Evolutionary conservation across 2,888 invertebrate species (phyloP), one percentile per base, ranked within the genome.

Genomic region (Artemia sp.): DNA sequence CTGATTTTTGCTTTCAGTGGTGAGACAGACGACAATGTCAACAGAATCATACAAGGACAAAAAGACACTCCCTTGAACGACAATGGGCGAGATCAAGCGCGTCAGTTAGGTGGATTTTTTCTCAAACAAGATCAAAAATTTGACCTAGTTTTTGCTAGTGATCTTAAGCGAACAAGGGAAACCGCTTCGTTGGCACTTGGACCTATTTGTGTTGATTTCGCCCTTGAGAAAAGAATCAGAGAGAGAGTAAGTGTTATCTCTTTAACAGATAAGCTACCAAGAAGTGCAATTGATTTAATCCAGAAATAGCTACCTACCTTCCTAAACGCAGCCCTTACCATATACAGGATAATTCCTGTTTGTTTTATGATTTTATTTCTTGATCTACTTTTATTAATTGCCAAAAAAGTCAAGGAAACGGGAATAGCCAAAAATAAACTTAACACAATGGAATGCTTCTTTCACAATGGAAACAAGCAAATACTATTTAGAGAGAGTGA

Each of bases 11-110:
- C 24, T 58, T 58, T 58, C 64, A 58, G 64, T 58, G 64, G 64
- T n/a, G 64, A 58, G 24, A 58, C 64, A 10, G 64, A 58, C n/a
- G 64, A 58, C 64, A 58, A 58, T 58, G 64, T 58, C 8, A 58
- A 58, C 64, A n/a, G 64, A 58, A 58, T 58, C 64, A 58, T 58
- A 58, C 64, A 58, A 58, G 64, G 64, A 58, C 64, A 58, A 58
- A 58, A 58, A 58, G 64, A 58, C 24, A 58, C 64, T n/a, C 64
- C 64, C 24, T 24, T 58, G 64, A 58, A 58, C 24, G 64, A 58
- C 14, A 58, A 58, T 58, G 64, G 64, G 1, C 64, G 64, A 2
- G 64, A 58, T n/a, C 64, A 58, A 24, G 8, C 64, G n/a, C n/a
- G 24, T 19, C 64, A 58, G 24, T 24, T 58, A 19, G 64, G 64